Evolutionary conservation across 2,888 invertebrate genomes (phyloP).

Genomic region (Asteroscopus sphinx): DNA sequence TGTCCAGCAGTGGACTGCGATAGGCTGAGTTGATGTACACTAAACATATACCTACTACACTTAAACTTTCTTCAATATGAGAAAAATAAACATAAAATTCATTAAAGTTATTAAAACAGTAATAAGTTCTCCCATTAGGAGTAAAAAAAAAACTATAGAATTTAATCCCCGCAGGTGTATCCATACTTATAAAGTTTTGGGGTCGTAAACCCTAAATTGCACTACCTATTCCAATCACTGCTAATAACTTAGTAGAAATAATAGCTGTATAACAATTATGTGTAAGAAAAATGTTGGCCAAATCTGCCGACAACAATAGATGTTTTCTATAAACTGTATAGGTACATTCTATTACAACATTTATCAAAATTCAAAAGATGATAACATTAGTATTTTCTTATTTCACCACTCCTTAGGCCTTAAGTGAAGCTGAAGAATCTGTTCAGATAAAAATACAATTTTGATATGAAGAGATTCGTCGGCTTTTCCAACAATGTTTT

Average conservation of each 20-base stretch:
- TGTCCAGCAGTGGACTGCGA: too few relatives aligned
- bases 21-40: too few relatives aligned
- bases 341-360: slow-evolving; percentile 32
- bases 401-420: slow-evolving; percentile 46
- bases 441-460: slow-evolving; percentile 2
- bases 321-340: slow-evolving; percentile 27
- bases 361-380: slow-evolving; percentile 46
- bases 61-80: too few relatives aligned
- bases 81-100: too few relatives aligned
- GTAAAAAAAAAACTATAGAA: too few relatives aligned
- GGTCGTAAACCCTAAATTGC: too few relatives aligned
- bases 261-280: slow-evolving; percentile 36
- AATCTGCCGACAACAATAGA: slow-evolving; percentile 37
- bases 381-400: slow-evolving; percentile 18
- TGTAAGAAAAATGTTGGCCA: slow-evolving; percentile 31
- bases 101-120: too few relatives aligned
- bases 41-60: too few relatives aligned
- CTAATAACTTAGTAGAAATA: slow-evolving; percentile 58
- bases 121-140: too few relatives aligned
- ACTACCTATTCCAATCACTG: too few relatives aligned
- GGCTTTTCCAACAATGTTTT: background rate
- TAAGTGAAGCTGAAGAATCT: slow-evolving; percentile 14
- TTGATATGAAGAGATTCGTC: slow-evolving; percentile 14
- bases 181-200: too few relatives aligned
- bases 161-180: too few relatives aligned